Conservation (phyloP, 2,797 vertebrate species). For the Gallinago stenura region DNA sequence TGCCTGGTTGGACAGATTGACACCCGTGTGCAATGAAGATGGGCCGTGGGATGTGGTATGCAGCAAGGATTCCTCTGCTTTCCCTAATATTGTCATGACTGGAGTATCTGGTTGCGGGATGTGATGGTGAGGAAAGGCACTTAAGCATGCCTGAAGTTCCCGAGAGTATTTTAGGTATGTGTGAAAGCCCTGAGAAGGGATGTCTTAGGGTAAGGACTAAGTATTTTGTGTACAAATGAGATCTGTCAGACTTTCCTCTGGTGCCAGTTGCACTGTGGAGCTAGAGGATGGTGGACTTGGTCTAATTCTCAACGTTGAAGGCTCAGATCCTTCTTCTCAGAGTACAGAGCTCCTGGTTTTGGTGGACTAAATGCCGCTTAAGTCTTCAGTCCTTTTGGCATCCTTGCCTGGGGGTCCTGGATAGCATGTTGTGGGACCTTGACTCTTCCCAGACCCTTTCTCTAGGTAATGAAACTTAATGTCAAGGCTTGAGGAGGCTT, state of each 20-base stretch:
- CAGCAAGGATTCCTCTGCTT: not conserved
- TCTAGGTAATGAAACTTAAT: not conserved
- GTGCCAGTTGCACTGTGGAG: not conserved
- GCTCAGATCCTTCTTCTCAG: not conserved
- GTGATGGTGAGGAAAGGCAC: not conserved
- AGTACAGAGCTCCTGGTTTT: not conserved
- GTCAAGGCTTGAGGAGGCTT: not conserved
- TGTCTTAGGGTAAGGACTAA: not conserved
- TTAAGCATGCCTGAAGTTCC: too few relatives aligned
- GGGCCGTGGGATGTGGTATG: accelerated
- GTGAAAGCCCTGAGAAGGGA: not conserved
- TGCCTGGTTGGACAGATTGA: not conserved
- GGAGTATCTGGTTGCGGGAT: not conserved
- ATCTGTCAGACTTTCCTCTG: not conserved
- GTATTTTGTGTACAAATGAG: not conserved
- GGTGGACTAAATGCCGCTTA: not conserved
- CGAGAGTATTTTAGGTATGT: too few relatives aligned
- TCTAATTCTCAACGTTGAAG: accelerated
- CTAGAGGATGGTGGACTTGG: not conserved
- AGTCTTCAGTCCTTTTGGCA: not conserved
- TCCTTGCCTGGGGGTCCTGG: not conserved
- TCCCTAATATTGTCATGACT: accelerated
- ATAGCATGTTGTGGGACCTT: not conserved
- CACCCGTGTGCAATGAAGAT: accelerated
- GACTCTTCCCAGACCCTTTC: not conserved